These are phyloP conservation scores for Tetraneura akinire DNA, from an alignment of 1,140 invertebrate genomes.

Conservation along the genomic window DNA sequence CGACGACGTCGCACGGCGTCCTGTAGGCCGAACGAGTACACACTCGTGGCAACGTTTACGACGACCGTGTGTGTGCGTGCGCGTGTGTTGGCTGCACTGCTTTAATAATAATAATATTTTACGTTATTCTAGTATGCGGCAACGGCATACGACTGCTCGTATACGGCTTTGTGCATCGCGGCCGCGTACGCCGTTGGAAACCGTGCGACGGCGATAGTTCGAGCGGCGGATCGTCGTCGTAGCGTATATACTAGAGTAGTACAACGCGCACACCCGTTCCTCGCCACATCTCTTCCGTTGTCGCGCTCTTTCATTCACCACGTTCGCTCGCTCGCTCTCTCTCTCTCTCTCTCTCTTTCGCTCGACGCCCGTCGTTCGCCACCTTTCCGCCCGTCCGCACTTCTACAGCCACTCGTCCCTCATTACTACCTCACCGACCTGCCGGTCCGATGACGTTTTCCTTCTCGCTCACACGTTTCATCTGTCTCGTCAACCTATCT, in stretches of 20 bases:
- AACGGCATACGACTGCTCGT: constrained; percentile 21
- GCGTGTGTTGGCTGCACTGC: constrained; percentile 40
- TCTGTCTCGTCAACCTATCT: neutral
- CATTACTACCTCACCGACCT: neutral
- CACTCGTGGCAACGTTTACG: constrained; percentile 29
- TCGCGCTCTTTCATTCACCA: neutral
- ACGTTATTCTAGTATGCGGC: constrained; percentile 16
- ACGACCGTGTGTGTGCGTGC: neutral
- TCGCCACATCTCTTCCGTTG: neutral
- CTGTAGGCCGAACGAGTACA: neutral
- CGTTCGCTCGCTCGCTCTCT: neutral
- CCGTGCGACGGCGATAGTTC: constrained; percentile 40
- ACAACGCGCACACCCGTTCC: neutral
- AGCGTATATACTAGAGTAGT: neutral
- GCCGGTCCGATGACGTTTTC: neutral
- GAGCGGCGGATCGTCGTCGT: neutral
- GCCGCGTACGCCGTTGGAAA: constrained; percentile 48
- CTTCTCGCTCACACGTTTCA: neutral
- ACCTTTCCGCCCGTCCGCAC: neutral
- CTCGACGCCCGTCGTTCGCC: neutral
- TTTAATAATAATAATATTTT: constrained; percentile 51
- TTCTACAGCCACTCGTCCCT: neutral
- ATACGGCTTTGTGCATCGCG: constrained; percentile 42
- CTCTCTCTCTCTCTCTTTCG: neutral
- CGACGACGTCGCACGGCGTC: constrained; percentile 17